Conservation (phyloP, 2,113 vertebrate genomes). For the Potamarius usumacintae region DNA sequence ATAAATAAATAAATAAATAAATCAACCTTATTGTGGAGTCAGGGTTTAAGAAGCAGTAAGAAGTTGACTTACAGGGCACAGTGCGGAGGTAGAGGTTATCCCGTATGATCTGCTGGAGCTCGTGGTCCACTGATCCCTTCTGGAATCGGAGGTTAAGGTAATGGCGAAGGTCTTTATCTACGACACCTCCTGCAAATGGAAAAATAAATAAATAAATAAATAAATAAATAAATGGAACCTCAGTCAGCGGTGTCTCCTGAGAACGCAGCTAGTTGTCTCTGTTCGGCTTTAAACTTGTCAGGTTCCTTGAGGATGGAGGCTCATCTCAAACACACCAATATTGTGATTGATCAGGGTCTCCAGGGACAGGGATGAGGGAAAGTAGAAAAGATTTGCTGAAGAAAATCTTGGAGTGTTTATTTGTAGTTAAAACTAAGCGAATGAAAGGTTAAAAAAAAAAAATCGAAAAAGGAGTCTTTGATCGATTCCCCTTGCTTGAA, state of each 20-base stretch:
- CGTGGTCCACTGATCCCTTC: conserved; percentile 98
- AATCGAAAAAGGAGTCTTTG: not conserved
- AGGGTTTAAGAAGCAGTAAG: not conserved
- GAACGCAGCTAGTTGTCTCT: not conserved
- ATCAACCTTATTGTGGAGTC: not conserved
- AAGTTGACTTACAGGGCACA: conserved; percentile 89
- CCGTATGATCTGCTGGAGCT: conserved; percentile 98
- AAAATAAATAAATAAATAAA: not conserved
- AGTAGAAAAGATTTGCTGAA: not conserved
- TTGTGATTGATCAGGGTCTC: not conserved
- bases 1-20: conserved; percentile 18
- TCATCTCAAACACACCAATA: not conserved
- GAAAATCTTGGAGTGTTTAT: not conserved
- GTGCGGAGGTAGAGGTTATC: conserved; percentile 99
- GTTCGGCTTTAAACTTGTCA: not conserved
- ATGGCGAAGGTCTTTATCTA: conserved; percentile 99
- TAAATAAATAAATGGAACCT: not conserved
- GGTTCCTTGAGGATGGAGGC: not conserved
- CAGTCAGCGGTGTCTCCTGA: not conserved
- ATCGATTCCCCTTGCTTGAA: not conserved
- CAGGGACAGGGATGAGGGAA: not conserved
- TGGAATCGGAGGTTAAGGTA: conserved; percentile 99
- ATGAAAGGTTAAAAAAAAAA: not conserved
- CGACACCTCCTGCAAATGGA: conserved; percentile 84
- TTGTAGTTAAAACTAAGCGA: not conserved